Percentiles rank a stretch among this genome's conserved stretches.
These are phyloP conservation scores for Timandra comae DNA, from an alignment of 2,888 invertebrate species.

Conservation along the genomic window DNA sequence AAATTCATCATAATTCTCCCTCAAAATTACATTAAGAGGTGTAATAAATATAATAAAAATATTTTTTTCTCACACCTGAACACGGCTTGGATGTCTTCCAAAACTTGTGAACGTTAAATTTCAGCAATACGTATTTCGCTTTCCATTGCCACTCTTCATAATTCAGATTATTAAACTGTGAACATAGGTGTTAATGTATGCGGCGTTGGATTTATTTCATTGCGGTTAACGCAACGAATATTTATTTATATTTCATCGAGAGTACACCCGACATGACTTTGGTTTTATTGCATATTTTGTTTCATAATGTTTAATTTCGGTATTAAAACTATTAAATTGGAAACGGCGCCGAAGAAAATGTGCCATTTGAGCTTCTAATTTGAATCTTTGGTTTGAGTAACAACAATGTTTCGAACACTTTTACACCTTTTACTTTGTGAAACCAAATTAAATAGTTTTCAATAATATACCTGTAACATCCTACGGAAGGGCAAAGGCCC, in stretches of 20 bases:
- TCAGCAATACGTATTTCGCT: constrained; percentile 19
- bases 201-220: constrained; percentile 10
- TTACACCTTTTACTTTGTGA: no score
- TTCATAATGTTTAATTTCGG: constrained; percentile 1
- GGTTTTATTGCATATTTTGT: constrained; percentile 30
- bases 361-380: no score
- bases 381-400: no score
- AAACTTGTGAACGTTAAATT: constrained; percentile 22
- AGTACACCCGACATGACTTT: constrained; percentile 26
- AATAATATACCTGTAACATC: no score
- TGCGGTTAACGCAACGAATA: constrained; percentile 9
- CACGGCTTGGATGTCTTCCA: constrained; percentile 31
- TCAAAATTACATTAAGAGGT: constrained; percentile 32
- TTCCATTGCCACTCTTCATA: constrained; percentile 25
- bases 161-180: constrained; percentile 18
- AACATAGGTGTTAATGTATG: constrained; percentile 26
- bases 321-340: no score
- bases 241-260: constrained; percentile 24
- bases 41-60: constrained; percentile 34
- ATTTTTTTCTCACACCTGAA: constrained; percentile 41
- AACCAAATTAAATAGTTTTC: no score
- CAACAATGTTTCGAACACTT: no score
- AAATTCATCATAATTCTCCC: constrained; percentile 29
- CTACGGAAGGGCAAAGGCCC: no score
- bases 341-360: no score